These are phyloP conservation scores for Lepidurus packardi DNA, from an alignment of 1,140 invertebrate genomes.

Conservation along the genomic window DNA sequence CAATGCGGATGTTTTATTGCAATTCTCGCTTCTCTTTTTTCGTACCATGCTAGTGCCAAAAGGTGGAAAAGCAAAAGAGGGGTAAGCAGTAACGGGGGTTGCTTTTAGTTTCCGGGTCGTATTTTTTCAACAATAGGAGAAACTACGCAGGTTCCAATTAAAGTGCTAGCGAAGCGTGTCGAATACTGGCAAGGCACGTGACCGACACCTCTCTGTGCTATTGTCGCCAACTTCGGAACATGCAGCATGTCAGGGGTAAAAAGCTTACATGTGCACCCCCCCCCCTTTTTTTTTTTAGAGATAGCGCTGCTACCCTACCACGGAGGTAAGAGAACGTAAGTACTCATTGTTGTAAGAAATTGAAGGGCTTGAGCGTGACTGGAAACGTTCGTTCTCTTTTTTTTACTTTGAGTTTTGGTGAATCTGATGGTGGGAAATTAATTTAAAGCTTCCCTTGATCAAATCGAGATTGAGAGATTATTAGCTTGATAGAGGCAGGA, in stretches of 20 bases:
- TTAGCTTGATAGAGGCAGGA: background rate
- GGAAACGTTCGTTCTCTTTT: background rate
- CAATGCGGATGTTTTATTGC: no score
- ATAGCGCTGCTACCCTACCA: background rate
- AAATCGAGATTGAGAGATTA: background rate
- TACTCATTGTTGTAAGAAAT: background rate
- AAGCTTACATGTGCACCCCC: background rate
- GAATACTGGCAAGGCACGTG: background rate
- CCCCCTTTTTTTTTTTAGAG: background rate
- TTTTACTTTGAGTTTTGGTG: background rate
- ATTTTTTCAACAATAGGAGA: background rate
- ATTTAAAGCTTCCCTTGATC: background rate
- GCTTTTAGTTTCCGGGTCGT: background rate
- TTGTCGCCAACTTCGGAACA: background rate
- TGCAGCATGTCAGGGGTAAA: background rate
- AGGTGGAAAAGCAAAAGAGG: no score
- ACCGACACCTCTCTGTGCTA: background rate
- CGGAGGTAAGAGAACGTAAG: background rate
- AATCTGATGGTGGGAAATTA: background rate
- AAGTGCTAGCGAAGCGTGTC: conserved; percentile 10
- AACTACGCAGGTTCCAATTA: background rate
- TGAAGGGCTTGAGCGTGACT: conserved; percentile 12
- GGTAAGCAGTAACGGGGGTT: no score
- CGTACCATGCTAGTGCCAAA: no score
- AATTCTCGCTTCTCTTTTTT: no score